phyloP scores from a whole-genome alignment of 2,113 vertebrate species.

The Lipophrys pholis region DNA sequence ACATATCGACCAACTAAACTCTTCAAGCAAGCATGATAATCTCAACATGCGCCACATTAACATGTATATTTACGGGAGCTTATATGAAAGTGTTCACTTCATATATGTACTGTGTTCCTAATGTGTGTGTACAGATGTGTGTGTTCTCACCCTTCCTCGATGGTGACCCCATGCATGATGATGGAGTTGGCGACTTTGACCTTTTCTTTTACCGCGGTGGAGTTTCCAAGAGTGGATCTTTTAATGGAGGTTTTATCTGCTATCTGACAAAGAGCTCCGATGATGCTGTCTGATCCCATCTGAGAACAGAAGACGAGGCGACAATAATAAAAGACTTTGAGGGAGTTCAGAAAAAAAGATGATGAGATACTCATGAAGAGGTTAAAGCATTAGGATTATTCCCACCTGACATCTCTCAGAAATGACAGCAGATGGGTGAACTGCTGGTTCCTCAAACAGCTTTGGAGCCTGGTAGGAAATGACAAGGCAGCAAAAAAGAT shows the following conservation, averaged over 20 bases:
- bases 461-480: conserved; percentile 85
- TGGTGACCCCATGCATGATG: conserved; percentile 95
- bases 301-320: conserved; percentile 56
- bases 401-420: conserved; percentile 89
- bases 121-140: conserved; percentile 24
- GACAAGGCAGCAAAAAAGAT: not conserved
- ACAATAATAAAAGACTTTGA: not conserved
- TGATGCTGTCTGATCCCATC: conserved; percentile 93
- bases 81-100: conserved; percentile 4
- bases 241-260: conserved; percentile 96
- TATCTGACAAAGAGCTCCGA: conserved; percentile 89
- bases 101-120: conserved; percentile 19
- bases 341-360: not conserved
- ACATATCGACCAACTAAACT: conserved; percentile 31
- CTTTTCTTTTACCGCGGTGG: conserved; percentile 89
- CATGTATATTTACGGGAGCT: conserved; percentile 8
- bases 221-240: conserved; percentile 89
- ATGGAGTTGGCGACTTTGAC: conserved; percentile 94
- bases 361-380: not conserved
- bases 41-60: conserved; percentile 38
- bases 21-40: conserved; percentile 2
- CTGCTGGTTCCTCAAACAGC: conserved; percentile 90
- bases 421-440: conserved; percentile 90
- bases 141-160: conserved; percentile 93
- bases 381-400: not conserved